Conservation (phyloP, 2,113 vertebrate species). For the Chionis minor region DNA sequence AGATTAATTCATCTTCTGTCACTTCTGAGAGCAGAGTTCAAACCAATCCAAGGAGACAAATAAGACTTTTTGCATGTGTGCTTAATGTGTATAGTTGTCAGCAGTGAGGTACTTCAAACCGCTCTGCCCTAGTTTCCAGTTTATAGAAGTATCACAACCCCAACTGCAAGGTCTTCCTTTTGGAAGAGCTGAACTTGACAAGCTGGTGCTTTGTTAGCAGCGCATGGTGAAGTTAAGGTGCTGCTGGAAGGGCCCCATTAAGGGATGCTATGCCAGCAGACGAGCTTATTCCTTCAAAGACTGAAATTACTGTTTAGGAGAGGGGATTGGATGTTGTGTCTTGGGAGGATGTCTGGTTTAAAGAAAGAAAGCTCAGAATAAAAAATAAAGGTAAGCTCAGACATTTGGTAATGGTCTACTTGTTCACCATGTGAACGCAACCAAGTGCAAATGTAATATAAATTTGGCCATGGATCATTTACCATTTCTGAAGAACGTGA, state of each 20-base stretch:
- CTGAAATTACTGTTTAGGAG: background rate
- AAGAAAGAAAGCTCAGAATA: background rate
- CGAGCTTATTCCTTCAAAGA: background rate
- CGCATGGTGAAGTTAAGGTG: background rate
- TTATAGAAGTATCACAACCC: background rate
- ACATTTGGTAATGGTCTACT: background rate
- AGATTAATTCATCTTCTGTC: constrained; percentile 15
- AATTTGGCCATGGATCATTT: background rate
- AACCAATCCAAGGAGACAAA: constrained; percentile 5
- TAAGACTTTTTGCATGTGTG: background rate
- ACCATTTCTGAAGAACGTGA: rapidly evolving
- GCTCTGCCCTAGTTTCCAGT: constrained; percentile 19
- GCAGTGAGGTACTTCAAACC: constrained; percentile 30
- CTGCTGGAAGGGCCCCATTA: background rate
- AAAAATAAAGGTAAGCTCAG: background rate
- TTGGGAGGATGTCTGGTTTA: background rate
- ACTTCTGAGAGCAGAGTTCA: background rate
- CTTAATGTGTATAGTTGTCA: background rate
- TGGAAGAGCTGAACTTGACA: constrained; percentile 19
- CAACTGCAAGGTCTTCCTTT: background rate
- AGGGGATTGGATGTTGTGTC: background rate
- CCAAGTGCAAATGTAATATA: rapidly evolving
- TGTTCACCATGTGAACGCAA: background rate
- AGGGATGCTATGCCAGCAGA: background rate
- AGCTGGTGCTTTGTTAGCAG: constrained; percentile 6